phyloP scores from a whole-genome alignment of 2,797 vertebrate genomes.

The Kryptopterus vitreolus region DNA sequence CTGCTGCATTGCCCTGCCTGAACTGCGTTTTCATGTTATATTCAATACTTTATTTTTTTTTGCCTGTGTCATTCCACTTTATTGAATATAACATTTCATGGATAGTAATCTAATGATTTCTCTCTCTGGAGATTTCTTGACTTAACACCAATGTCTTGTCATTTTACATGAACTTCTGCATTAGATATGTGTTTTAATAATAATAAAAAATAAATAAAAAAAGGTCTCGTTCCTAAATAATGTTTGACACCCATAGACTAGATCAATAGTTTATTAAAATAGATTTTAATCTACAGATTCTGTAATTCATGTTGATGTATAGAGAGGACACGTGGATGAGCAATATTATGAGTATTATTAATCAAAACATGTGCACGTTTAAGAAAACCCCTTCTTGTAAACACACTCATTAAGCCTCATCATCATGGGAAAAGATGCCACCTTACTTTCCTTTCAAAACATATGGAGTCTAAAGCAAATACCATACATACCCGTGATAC shows the following conservation, averaged over 20 bases:
- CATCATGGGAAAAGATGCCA: conserved; percentile 24
- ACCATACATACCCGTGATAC: conserved; percentile 71
- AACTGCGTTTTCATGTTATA: too few relatives aligned
- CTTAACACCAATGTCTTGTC: too few relatives aligned
- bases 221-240: background rate
- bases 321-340: background rate
- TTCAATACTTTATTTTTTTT: too few relatives aligned
- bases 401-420: background rate
- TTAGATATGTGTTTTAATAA: too few relatives aligned
- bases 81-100: too few relatives aligned
- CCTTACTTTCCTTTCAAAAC: conserved; percentile 45
- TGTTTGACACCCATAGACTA: background rate
- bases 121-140: too few relatives aligned
- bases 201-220: too few relatives aligned
- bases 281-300: background rate
- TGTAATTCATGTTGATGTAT: background rate
- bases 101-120: too few relatives aligned
- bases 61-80: too few relatives aligned
- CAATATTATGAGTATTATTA: too few relatives aligned
- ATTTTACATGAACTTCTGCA: too few relatives aligned
- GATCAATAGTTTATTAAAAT: background rate
- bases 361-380: background rate
- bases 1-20: too few relatives aligned
- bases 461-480: conserved; percentile 57
- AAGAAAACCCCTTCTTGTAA: background rate